These are phyloP conservation scores for Hydraecia micacea DNA, from an alignment of 2,888 invertebrate species.

Conservation along the genomic window DNA sequence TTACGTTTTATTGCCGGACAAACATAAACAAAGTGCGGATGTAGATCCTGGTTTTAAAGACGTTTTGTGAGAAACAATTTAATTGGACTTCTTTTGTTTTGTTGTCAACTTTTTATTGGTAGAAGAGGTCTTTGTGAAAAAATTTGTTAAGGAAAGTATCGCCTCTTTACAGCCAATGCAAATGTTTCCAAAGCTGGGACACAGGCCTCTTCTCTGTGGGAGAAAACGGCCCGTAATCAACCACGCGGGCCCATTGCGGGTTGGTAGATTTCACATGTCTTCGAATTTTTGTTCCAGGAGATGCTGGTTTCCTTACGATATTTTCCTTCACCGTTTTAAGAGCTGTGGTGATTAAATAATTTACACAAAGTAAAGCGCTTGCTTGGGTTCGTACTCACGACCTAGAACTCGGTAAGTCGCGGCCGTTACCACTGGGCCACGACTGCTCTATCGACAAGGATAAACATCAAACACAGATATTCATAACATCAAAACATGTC, in stretches of 20 bases:
- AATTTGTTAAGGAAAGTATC: neutral
- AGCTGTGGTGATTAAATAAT: too few species aligned
- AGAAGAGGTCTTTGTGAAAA: neutral
- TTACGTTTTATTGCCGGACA: constrained; percentile 56
- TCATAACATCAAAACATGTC: constrained; percentile 7
- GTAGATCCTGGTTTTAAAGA: constrained; percentile 12
- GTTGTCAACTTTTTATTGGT: constrained; percentile 40
- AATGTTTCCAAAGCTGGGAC: neutral
- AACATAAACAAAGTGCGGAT: constrained; percentile 54
- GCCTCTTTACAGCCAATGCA: neutral
- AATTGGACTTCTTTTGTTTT: constrained; percentile 29
- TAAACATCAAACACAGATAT: constrained; percentile 5
- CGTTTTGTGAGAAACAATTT: constrained; percentile 30
- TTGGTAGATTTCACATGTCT: neutral
- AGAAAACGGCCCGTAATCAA: neutral
- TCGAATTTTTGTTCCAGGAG: too few species aligned
- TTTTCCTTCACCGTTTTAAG: too few species aligned
- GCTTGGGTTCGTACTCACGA: neutral
- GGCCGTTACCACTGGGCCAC: neutral
- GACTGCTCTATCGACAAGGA: neutral
- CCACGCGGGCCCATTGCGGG: neutral
- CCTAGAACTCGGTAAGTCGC: neutral
- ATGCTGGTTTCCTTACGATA: neutral
- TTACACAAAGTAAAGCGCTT: neutral
- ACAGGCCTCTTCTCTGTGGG: neutral